Conservation (phyloP, 2,888 invertebrate genomes). For the Marasmarcha lunaedactyla region DNA sequence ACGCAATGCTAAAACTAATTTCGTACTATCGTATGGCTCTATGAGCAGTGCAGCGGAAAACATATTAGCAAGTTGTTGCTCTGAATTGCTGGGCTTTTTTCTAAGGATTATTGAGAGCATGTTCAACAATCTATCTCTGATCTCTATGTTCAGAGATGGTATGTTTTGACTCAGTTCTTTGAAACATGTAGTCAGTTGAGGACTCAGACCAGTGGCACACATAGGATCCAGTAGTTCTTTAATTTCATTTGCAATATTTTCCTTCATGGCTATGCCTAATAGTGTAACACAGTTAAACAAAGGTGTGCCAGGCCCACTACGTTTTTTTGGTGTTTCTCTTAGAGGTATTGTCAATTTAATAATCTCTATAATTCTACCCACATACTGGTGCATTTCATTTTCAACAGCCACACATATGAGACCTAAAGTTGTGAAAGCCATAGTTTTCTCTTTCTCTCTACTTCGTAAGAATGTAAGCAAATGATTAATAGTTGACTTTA, state of each 20-base stretch:
- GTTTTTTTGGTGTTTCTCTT: slow-evolving; percentile 83
- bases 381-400: slow-evolving; percentile 80
- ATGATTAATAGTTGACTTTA: slow-evolving; percentile 82
- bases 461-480: slow-evolving; percentile 81
- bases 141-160: slow-evolving; percentile 88
- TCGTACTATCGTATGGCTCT: slow-evolving; percentile 81
- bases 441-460: slow-evolving; percentile 86
- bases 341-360: slow-evolving; percentile 81
- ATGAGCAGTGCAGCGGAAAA: slow-evolving; percentile 48
- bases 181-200: slow-evolving; percentile 90
- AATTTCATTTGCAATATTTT: slow-evolving; percentile 81
- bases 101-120: slow-evolving; percentile 92
- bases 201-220: slow-evolving; percentile 90
- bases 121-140: slow-evolving; percentile 91
- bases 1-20: slow-evolving; percentile 89
- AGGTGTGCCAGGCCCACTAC: slow-evolving; percentile 81
- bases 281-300: slow-evolving; percentile 96
- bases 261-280: slow-evolving; percentile 88
- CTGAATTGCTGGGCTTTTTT: slow-evolving; percentile 79
- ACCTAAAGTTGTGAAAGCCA: slow-evolving; percentile 93
- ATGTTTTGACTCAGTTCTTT: slow-evolving; percentile 91
- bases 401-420: slow-evolving; percentile 91
- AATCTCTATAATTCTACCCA: slow-evolving; percentile 87
- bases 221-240: slow-evolving; percentile 89
- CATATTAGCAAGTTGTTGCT: slow-evolving; percentile 49